These are phyloP conservation scores for Yponomeuta malinellus DNA, from an alignment of 2,888 invertebrate genomes.

Conservation along the genomic window DNA sequence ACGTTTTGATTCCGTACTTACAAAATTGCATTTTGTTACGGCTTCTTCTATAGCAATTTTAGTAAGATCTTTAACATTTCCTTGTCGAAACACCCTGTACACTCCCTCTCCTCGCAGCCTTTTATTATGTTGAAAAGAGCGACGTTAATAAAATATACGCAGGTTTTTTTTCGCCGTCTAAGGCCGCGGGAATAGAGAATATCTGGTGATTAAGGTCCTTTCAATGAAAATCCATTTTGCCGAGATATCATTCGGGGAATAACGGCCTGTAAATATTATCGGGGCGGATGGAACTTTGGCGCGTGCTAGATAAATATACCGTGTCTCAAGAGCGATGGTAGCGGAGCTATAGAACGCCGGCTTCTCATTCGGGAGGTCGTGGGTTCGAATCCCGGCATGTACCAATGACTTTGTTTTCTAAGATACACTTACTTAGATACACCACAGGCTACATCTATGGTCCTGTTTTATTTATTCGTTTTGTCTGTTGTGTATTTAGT, in stretches of 20 bases:
- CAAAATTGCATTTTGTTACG: too few species aligned
- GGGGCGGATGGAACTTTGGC: not conserved
- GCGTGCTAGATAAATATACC: not conserved
- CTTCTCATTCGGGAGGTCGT: too few species aligned
- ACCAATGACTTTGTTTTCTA: too few species aligned
- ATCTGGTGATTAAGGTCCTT: not conserved
- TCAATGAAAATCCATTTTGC: not conserved
- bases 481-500: too few species aligned
- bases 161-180: not conserved
- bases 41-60: too few species aligned
- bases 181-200: not conserved
- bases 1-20: too few species aligned
- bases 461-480: too few species aligned
- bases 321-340: not conserved
- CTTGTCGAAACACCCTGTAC: not conserved
- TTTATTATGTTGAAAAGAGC: slow-evolving; percentile 24
- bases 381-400: too few species aligned
- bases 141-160: slow-evolving; percentile 23
- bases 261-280: not conserved
- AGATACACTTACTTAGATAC: too few species aligned
- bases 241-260: not conserved
- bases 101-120: slow-evolving; percentile 18
- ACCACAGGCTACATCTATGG: too few species aligned
- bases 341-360: too few species aligned
- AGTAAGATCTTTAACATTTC: too few species aligned